These are phyloP conservation scores for Bombus superbus DNA, from an alignment of 1,140 invertebrate species.

Conservation along the genomic window DNA sequence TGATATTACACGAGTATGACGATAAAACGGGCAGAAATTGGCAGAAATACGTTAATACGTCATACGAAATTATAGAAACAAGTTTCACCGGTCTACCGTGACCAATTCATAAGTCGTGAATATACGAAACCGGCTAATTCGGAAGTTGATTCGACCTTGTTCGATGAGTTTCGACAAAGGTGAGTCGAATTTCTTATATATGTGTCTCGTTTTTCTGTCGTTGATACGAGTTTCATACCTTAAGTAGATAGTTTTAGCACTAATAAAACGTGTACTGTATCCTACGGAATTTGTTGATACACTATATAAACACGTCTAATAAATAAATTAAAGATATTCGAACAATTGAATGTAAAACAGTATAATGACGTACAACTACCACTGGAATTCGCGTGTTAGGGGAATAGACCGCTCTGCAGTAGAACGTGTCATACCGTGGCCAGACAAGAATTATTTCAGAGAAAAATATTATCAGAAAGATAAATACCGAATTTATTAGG, in stretches of 20 bases:
- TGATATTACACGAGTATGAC: background rate
- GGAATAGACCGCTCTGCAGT: background rate
- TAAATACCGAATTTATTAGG: background rate
- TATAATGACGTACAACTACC: background rate
- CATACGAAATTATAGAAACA: background rate
- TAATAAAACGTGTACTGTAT: too few relatives aligned
- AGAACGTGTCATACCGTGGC: background rate
- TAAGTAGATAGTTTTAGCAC: too few relatives aligned
- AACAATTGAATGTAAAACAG: background rate
- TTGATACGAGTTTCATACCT: too few relatives aligned
- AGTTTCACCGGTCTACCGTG: background rate
- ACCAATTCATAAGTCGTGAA: background rate
- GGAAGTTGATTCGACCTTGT: background rate
- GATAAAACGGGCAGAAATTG: background rate
- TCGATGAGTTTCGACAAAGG: background rate
- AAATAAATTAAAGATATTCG: background rate
- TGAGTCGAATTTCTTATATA: background rate
- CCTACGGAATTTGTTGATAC: too few relatives aligned
- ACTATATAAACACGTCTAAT: background rate
- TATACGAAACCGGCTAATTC: background rate
- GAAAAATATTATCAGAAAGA: background rate
- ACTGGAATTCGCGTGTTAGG: background rate
- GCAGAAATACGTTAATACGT: background rate
- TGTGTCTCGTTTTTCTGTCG: background rate
- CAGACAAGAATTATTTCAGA: background rate